Evolutionary conservation across 2,113 vertebrate species (phyloP), one percentile per base, ranked within the genome.

Genomic region (Bufo gargarizans): DNA sequence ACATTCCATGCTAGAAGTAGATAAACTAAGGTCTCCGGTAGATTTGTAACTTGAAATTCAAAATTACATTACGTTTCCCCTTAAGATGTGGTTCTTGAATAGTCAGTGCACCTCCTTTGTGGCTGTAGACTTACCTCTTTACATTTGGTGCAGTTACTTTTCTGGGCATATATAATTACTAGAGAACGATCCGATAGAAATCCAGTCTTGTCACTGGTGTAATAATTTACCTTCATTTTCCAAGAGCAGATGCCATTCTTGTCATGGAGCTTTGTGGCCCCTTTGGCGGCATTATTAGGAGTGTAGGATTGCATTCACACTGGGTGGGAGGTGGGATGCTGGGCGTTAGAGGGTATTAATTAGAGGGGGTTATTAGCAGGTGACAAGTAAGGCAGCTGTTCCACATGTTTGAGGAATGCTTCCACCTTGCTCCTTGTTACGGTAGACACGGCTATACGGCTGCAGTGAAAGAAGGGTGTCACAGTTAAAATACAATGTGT

Each of bases 321-420:
- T 78, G 74, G 76, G 85, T 86, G 85, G 84, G 84, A 86, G 84
- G 69, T 86, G 84, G 85, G 61, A 69, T 82, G 86, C 56, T 65
- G 85, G 77, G 85, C 91, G 86, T 90, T 91, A 82, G 77, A 86
- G 89, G 33, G 13, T 0, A 0, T 86, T 86, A 78, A 86, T 91
- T 72, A 72, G 89, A 77, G 89, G 89, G 92, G 93, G 82, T 90
- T 93, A 92, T 94, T 86, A 78, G 74, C 94, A 97, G 96, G 96
- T 98, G 96, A 95, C 95, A 94, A 94, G 94, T 92, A 91, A 89
- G 81, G 77, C 89, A 91, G 89, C 93, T 95, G 93, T 95, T 95
- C 95, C 89, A 92, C 94, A 92, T 93, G 94, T 95, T 93, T 45
- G 2, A 58, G 45, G 59, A 78, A 63, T 86, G 67, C 22, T 43